Evolutionary conservation across 1,140 invertebrate species (phyloP).

Genomic region (Eciton burchellii): DNA sequence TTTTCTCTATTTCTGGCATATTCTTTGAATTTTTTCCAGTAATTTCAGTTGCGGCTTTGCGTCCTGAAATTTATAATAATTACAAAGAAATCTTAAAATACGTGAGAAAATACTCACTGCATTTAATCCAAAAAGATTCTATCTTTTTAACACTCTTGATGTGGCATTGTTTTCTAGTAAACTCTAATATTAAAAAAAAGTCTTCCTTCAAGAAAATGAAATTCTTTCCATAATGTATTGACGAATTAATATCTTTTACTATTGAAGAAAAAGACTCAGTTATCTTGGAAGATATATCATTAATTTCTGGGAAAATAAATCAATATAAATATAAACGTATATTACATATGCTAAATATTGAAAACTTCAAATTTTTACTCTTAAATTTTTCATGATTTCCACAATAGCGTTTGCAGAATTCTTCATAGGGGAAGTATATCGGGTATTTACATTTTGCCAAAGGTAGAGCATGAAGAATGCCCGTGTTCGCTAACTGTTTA

Average conservation of each 20-base stretch:
- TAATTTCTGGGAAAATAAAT: constrained; percentile 1
- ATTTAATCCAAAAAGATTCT: constrained; percentile 55
- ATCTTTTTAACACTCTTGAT: constrained; percentile 51
- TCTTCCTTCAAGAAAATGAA: constrained; percentile 57
- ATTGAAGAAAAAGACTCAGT: background rate
- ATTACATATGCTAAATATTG: background rate
- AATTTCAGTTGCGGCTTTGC: background rate
- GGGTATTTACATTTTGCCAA: constrained; percentile 76
- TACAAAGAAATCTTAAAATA: background rate
- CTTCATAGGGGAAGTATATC: constrained; percentile 69
- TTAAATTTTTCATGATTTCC: background rate
- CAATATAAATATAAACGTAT: background rate
- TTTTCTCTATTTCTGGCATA: background rate
- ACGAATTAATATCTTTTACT: background rate
- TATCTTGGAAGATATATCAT: constrained; percentile 38
- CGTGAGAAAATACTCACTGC: constrained; percentile 48
- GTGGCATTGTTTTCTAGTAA: constrained; percentile 34
- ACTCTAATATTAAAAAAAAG: constrained; percentile 47
- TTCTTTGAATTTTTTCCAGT: background rate
- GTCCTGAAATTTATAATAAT: constrained; percentile 6
- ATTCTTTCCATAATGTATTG: constrained; percentile 52
- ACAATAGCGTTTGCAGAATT: constrained; percentile 69
- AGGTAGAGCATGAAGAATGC: constrained; percentile 74
- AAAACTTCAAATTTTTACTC: constrained; percentile 19
- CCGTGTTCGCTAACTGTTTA: constrained; percentile 74